These are phyloP conservation scores for Entomyzon cyanotis DNA, from an alignment of 2,113 vertebrate species.

Conservation along the genomic window DNA sequence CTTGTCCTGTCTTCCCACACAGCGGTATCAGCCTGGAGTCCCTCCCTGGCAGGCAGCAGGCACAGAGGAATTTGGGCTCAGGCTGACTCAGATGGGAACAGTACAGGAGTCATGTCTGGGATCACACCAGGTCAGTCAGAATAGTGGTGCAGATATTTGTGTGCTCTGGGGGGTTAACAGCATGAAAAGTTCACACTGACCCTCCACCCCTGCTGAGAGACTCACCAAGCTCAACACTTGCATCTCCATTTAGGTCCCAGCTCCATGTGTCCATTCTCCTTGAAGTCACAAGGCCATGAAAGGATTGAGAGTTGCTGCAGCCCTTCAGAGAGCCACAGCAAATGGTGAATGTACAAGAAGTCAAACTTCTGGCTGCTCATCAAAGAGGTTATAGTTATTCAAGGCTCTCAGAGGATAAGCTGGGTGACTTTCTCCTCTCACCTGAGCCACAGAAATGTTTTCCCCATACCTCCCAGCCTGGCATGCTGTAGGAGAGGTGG, in stretches of 20 bases:
- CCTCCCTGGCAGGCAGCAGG: neutral
- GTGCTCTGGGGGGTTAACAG: neutral
- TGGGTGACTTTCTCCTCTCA: neutral
- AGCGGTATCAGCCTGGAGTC: neutral
- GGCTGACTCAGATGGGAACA: neutral
- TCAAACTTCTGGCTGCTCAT: neutral
- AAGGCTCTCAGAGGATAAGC: neutral
- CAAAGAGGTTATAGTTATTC: neutral
- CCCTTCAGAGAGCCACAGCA: neutral
- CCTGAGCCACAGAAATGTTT: neutral
- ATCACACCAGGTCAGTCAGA: neutral
- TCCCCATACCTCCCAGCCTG: neutral
- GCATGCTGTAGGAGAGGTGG: neutral
- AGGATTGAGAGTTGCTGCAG: neutral
- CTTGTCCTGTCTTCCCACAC: neutral
- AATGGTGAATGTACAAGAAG: neutral
- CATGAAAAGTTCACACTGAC: neutral
- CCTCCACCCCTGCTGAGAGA: neutral
- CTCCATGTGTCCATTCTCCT: neutral
- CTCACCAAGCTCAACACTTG: neutral
- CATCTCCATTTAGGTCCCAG: neutral
- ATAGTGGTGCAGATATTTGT: fast-evolving
- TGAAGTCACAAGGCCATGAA: neutral
- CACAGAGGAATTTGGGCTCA: neutral
- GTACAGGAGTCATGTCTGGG: fast-evolving